These are phyloP conservation scores for Cinara cedri DNA, from an alignment of 2,888 invertebrate species.

Conservation along the genomic window DNA sequence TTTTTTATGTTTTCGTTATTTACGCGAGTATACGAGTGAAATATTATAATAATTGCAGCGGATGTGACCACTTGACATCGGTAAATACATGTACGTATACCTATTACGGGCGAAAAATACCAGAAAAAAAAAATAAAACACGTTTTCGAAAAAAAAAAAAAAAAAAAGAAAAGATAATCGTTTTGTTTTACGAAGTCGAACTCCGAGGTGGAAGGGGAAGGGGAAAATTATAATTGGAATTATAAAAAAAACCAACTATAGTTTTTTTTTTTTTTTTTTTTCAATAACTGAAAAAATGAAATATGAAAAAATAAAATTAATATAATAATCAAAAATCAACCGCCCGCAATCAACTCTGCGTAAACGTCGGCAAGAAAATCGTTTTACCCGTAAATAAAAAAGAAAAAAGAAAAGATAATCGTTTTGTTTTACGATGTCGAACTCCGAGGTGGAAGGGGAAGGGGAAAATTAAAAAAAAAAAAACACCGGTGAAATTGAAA, in stretches of 20 bases:
- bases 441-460: not conserved
- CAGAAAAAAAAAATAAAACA: not conserved
- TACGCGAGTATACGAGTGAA: not conserved
- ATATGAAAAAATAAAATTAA: too few relatives aligned
- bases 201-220: too few relatives aligned
- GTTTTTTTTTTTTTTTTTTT: not conserved
- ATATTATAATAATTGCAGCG: not conserved
- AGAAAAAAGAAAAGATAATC: too few relatives aligned
- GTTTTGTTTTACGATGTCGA: not conserved
- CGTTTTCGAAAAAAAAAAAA: not conserved
- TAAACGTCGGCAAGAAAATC: not conserved
- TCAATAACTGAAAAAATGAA: not conserved
- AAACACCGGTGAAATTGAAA: constrained; percentile 6
- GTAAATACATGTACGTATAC: too few relatives aligned
- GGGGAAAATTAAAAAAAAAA: not conserved
- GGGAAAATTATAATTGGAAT: too few relatives aligned
- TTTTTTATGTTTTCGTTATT: not conserved
- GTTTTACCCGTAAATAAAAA: constrained; percentile 5
- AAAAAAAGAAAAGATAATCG: too few relatives aligned
- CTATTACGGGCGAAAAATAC: too few relatives aligned
- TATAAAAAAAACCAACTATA: not conserved
- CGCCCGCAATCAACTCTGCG: not conserved
- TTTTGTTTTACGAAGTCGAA: too few relatives aligned
- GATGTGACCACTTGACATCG: constrained; percentile 28
- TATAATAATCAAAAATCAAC: too few relatives aligned